Evolutionary conservation across 1,140 invertebrate genomes (phyloP).

Genomic region (Brachionus rubens): DNA sequence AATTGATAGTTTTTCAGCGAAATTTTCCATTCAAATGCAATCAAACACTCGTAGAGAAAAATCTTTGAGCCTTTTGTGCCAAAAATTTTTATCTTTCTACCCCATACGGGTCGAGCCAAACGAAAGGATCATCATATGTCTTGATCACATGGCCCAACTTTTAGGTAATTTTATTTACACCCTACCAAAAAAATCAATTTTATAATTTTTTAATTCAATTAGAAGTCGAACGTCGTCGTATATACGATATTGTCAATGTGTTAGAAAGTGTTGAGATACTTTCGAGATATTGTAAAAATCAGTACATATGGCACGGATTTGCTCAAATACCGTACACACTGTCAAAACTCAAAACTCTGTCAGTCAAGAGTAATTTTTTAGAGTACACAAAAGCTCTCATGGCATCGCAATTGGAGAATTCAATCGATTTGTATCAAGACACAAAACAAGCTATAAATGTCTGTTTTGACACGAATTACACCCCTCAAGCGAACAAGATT

Average conservation of each 20-base stretch:
- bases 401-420: conserved; percentile 15
- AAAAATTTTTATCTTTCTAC: conserved; percentile 41
- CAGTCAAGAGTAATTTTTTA: conserved; percentile 24
- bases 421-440: conserved; percentile 10
- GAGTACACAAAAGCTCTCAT: conserved; percentile 43
- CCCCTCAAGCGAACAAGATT: neutral
- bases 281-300: conserved; percentile 62
- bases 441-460: conserved; percentile 28
- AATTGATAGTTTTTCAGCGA: conserved; percentile 5
- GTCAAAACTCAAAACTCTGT: conserved; percentile 51
- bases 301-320: conserved; percentile 62
- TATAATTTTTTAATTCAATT: neutral
- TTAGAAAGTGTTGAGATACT: conserved; percentile 71
- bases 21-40: neutral
- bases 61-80: conserved; percentile 39
- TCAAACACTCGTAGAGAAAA: conserved; percentile 35
- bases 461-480: conserved; percentile 12
- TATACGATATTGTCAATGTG: conserved; percentile 76
- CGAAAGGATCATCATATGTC: conserved; percentile 15
- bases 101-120: conserved; percentile 3
- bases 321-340: conserved; percentile 57
- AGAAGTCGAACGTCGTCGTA: conserved; percentile 62
- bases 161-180: neutral
- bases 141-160: conserved; percentile 32
- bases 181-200: neutral